phyloP scores from a whole-genome alignment of 1,140 invertebrate species.

The Andricus grossulariae region DNA sequence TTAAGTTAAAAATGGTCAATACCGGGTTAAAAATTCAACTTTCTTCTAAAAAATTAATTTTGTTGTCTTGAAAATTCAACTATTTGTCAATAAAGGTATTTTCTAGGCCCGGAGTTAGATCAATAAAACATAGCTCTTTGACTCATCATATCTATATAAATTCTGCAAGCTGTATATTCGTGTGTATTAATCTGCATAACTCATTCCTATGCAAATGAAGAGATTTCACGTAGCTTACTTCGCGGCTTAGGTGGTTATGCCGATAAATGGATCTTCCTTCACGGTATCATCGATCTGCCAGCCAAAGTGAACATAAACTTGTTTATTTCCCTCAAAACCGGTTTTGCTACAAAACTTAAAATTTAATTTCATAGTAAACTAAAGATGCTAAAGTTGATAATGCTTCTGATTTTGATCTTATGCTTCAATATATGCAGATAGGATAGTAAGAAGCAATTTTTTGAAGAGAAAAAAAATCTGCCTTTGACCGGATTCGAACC shows the following conservation, averaged over 20 bases:
- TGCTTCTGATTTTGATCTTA: neutral
- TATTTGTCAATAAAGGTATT: neutral
- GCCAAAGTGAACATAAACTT: neutral
- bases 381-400: neutral
- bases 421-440: neutral
- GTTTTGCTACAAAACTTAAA: neutral
- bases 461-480: too few species aligned
- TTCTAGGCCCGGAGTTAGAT: neutral
- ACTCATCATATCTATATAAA: constrained; percentile 32
- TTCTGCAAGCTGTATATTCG: constrained; percentile 56
- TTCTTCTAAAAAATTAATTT: too few species aligned
- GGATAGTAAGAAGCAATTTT: too few species aligned
- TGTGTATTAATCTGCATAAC: constrained; percentile 75
- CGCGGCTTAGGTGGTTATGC: constrained; percentile 58
- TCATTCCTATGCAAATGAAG: constrained; percentile 75
- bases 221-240: constrained; percentile 65
- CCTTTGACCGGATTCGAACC: too few species aligned
- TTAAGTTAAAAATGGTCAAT: too few species aligned
- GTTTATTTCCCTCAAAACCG: neutral
- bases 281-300: constrained; percentile 57
- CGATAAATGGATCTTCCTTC: constrained; percentile 63
- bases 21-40: too few species aligned
- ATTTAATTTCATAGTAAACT: neutral
- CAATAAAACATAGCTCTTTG: constrained; percentile 13
- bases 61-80: too few species aligned